Evolutionary conservation across 2,888 invertebrate species (phyloP), one percentile per base, ranked within the genome.

Genomic region (Blastobasis lacticolella): DNA sequence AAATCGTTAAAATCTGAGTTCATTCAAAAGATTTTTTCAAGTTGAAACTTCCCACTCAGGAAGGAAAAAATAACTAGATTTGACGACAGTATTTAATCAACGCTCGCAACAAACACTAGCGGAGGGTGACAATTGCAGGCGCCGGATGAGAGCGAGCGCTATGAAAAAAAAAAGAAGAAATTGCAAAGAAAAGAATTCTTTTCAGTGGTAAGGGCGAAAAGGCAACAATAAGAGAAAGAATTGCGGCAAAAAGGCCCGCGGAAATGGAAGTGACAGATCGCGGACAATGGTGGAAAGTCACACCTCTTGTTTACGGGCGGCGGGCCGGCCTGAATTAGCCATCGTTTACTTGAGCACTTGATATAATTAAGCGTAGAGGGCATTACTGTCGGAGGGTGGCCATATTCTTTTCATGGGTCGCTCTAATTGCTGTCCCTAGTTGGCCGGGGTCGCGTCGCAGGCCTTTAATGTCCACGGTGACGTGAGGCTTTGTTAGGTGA

Each of bases 321-420:
- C 72, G 78, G 66, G 78, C 77, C 77, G 67, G 63, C 61, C 67
- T 57, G 76, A 79, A 87, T 87, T 86, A 85, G 84, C 83, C 84
- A 86, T 86, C 87, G 83, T 87, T 88, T 85, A 87, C 85, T 88
- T 84, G 82, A 86, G 85, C 77, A 81, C 83, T 87, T 85, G 81
- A 86, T 86, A 83, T 85, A 86, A 88, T 87, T 86, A 87, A 83
- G 80, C 74, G 66, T 73, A 75, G 73, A 72, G 71, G 70, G 78
- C 81, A 80, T 82, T 82, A 79, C 73, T 75, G 78, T 71, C 69
- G 67, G 67, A 74, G 82, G 82, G 81, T 72, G 74, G 76, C 69
- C 68, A 71, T 74, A 75, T 81, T 81, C 81, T 82, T 81, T 78
- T 78, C 73, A 67, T 67, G 67, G 63, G 66, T 59, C 55, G 60